A percentile compares a stretch with the other conserved stretches of the same genome.
Evolutionary conservation across 37 sponge, comb jelly and placozoan genomes (phyloP).

Genomic region (Chondrosia reniformis): DNA sequence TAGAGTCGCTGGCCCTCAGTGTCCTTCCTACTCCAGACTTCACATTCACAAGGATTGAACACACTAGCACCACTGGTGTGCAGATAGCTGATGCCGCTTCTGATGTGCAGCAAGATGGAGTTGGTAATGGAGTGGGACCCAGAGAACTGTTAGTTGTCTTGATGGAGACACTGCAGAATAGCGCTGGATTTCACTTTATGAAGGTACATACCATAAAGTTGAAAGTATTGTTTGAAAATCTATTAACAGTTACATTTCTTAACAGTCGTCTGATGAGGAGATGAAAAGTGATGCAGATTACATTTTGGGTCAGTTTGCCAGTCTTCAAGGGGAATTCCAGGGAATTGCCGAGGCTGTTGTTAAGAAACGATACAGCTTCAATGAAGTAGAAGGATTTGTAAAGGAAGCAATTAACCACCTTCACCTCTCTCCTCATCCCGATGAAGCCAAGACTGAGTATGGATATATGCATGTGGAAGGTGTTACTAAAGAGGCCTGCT

Average conservation of each 20-base stretch:
- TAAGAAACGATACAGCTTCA: not conserved
- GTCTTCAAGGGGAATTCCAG: not conserved
- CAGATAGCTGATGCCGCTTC: not conserved
- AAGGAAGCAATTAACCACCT: not conserved
- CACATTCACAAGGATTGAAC: not conserved
- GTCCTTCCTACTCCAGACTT: constrained; percentile 45
- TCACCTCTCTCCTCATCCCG: not conserved
- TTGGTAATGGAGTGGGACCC: not conserved
- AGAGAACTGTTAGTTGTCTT: not conserved
- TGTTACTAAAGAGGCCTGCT: not conserved
- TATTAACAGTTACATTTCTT: not conserved
- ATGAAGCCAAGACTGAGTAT: not conserved
- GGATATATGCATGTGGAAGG: not conserved
- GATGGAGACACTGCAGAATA: not conserved
- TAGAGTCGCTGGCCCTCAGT: constrained; percentile 49
- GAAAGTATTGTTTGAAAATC: no score
- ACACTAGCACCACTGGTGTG: not conserved
- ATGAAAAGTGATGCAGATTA: not conserved
- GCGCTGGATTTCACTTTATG: not conserved
- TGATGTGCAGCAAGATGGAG: not conserved
- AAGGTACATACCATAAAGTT: no score
- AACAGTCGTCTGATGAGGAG: not conserved
- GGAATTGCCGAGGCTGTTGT: not conserved
- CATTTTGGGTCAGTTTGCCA: not conserved
- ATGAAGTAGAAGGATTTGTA: not conserved